Evolutionary conservation across 2,797 vertebrate species (phyloP).

Genomic region (Geotria australis): DNA sequence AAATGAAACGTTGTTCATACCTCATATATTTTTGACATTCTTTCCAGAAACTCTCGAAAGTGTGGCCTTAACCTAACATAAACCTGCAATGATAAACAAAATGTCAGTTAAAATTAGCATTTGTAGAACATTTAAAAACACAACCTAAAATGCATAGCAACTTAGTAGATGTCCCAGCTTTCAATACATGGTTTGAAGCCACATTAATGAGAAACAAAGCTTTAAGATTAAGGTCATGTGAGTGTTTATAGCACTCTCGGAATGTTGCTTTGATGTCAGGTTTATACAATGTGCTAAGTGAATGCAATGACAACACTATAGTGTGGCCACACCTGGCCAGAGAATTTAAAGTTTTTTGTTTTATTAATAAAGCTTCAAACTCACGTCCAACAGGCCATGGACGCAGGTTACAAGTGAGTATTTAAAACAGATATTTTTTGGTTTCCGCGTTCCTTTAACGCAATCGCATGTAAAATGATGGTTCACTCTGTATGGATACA

Average conservation of each 20-base stretch:
- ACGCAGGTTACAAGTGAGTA: too few relatives aligned
- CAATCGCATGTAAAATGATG: too few relatives aligned
- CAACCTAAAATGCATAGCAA: neutral
- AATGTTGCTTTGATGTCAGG: too few relatives aligned
- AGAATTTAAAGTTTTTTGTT: too few relatives aligned
- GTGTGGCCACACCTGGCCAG: too few relatives aligned
- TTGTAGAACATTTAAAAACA: neutral
- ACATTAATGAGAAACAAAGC: neutral
- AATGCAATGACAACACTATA: too few relatives aligned
- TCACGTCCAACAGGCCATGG: too few relatives aligned
- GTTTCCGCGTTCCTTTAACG: too few relatives aligned
- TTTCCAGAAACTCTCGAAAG: slow-evolving; percentile 88
- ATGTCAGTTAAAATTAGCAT: neutral
- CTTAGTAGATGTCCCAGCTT: neutral
- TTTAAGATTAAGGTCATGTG: slow-evolving; percentile 1
- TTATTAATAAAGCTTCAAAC: too few relatives aligned
- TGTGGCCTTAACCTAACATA: slow-evolving; percentile 87
- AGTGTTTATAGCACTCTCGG: neutral
- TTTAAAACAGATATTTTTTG: too few relatives aligned
- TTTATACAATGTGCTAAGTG: too few relatives aligned
- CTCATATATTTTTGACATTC: slow-evolving; percentile 98
- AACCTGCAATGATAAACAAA: slow-evolving; percentile 23
- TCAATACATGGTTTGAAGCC: neutral
- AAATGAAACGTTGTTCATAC: slow-evolving; percentile 12
- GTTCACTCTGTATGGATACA: too few relatives aligned